These are phyloP conservation scores for Enteromius afrohamiltoni DNA, from an alignment of 2,797 vertebrate species.

Conservation along the genomic window DNA sequence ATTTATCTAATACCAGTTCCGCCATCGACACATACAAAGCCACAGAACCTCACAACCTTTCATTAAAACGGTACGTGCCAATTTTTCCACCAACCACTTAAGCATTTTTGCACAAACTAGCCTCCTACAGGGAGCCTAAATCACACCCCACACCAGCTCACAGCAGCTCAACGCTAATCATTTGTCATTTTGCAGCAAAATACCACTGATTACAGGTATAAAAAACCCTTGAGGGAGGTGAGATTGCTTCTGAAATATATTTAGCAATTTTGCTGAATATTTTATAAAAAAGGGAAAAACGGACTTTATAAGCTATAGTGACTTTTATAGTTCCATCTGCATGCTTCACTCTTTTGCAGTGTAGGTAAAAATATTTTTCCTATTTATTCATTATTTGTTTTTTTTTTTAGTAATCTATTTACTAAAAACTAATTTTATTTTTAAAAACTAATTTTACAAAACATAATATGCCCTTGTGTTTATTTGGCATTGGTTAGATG, in stretches of 20 bases:
- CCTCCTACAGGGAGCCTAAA: not conserved
- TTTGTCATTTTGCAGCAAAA: slow-evolving; percentile 16
- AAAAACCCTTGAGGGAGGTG: not conserved
- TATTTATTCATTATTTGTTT: not conserved
- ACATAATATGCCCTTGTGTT: not conserved
- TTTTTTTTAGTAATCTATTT: not conserved
- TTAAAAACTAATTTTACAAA: not conserved
- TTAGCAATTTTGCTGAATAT: not conserved
- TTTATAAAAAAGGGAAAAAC: not conserved
- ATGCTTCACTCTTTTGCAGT: not conserved
- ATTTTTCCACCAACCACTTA: slow-evolving; percentile 1
- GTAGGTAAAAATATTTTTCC: not conserved
- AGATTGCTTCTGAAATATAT: not conserved
- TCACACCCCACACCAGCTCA: slow-evolving; percentile 9
- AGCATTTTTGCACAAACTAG: slow-evolving; percentile 14
- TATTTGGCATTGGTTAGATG: not conserved
- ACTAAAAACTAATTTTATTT: not conserved
- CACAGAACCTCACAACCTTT: not conserved
- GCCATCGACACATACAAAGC: not conserved
- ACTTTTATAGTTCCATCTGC: not conserved
- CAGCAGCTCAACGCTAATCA: slow-evolving; percentile 4
- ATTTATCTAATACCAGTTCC: not conserved
- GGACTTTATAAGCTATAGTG: not conserved
- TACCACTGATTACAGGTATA: slow-evolving; percentile 5
- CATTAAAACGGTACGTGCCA: not conserved